phyloP scores from a whole-genome alignment of 1,140 invertebrate genomes.

The Scaptomyza hsui region DNA sequence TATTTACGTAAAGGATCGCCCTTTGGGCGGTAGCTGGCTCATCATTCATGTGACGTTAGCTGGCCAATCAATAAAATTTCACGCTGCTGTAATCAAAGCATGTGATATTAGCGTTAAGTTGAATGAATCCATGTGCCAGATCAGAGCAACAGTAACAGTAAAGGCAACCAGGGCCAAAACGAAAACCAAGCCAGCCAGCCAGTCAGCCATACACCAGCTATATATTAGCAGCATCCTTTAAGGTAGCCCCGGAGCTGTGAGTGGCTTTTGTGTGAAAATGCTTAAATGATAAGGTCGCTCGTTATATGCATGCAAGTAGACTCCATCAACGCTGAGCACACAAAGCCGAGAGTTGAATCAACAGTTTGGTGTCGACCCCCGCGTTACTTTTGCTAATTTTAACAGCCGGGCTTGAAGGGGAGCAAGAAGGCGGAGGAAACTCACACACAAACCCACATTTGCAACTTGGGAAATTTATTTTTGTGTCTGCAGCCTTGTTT shows the following conservation, averaged over 20 bases:
- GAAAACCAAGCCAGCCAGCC: neutral
- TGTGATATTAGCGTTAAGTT: conserved; percentile 83
- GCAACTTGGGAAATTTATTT: conserved; percentile 72
- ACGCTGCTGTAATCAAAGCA: conserved; percentile 83
- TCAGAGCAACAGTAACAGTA: conserved; percentile 6
- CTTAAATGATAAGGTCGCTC: conserved; percentile 63
- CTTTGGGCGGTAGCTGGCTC: conserved; percentile 21
- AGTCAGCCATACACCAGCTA: conserved; percentile 17
- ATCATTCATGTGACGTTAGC: conserved; percentile 62
- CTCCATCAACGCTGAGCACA: conserved; percentile 26
- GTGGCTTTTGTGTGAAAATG: conserved; percentile 60
- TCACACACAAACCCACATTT: conserved; percentile 39
- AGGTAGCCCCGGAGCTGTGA: conserved; percentile 32
- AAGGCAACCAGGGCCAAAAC: conserved; percentile 11
- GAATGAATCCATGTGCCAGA: conserved; percentile 70
- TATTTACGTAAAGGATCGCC: neutral
- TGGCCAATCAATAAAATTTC: conserved; percentile 83
- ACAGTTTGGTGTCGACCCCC: conserved; percentile 66
- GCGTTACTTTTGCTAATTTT: conserved; percentile 69
- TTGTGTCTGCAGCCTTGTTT: conserved; percentile 54
- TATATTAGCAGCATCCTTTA: neutral
- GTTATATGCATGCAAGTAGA: conserved; percentile 38
- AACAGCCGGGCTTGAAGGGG: conserved; percentile 30
- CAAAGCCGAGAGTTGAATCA: conserved; percentile 61
- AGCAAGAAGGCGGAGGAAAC: neutral